Conservation (phyloP, 2,797 vertebrate species). For the Rhinella marina region DNA sequence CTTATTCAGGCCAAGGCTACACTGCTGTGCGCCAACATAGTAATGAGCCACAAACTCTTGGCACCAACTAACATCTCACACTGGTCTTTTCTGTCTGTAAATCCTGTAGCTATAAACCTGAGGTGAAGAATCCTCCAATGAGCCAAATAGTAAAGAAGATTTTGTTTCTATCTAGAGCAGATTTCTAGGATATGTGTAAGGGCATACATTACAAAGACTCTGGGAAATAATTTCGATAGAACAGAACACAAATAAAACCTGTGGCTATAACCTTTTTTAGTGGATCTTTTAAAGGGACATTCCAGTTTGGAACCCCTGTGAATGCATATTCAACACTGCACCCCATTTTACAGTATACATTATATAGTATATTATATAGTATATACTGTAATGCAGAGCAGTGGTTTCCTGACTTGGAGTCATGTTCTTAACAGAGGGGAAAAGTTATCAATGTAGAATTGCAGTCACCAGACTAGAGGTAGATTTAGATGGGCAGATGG, state of each 20-base stretch:
- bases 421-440: too few species aligned
- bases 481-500: too few species aligned
- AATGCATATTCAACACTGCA: not conserved
- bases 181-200: not conserved
- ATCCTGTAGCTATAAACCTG: slow-evolving; percentile 20
- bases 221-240: not conserved
- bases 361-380: too few species aligned
- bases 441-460: too few species aligned
- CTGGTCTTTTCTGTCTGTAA: slow-evolving; percentile 27
- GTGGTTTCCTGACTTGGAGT: too few species aligned
- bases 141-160: slow-evolving; percentile 21
- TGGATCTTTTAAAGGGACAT: not conserved
- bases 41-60: slow-evolving; percentile 38
- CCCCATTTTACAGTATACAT: not conserved
- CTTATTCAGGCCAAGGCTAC: slow-evolving; percentile 37
- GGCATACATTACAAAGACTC: not conserved
- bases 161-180: not conserved
- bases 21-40: slow-evolving; percentile 36
- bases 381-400: too few species aligned
- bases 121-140: slow-evolving; percentile 1
- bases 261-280: not conserved
- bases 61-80: slow-evolving; percentile 12
- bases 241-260: not conserved
- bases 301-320: not conserved
- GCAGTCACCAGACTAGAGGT: too few species aligned